phyloP scores from a whole-genome alignment of 2,113 vertebrate genomes.

The Gila orcuttii region DNA sequence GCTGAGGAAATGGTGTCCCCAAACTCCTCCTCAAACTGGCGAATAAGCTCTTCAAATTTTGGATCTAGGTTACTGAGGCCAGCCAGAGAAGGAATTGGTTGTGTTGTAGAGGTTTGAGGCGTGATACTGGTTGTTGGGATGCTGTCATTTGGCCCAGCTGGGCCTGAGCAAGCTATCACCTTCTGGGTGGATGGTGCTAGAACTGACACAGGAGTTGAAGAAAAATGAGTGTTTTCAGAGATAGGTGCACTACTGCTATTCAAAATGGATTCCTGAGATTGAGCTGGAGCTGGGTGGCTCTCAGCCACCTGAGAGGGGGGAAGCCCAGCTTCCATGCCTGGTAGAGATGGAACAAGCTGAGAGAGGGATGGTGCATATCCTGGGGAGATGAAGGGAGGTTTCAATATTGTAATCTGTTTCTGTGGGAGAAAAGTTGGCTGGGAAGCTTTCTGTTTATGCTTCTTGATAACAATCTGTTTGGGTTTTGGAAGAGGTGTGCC shows the following conservation, averaged over 20 bases:
- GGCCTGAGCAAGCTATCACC: slow-evolving; percentile 57
- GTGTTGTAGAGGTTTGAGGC: slow-evolving; percentile 66
- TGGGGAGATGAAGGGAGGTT: slow-evolving; percentile 67
- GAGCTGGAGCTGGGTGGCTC: slow-evolving; percentile 76
- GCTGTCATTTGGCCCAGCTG: slow-evolving; percentile 36
- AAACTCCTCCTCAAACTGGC: slow-evolving; percentile 95
- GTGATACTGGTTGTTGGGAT: slow-evolving; percentile 63
- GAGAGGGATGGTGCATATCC: slow-evolving; percentile 65
- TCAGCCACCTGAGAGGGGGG: slow-evolving; percentile 76
- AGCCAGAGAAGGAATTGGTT: slow-evolving; percentile 62
- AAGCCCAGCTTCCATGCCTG: slow-evolving; percentile 64
- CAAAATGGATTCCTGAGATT: slow-evolving; percentile 91
- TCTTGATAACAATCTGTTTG: slow-evolving; percentile 90
- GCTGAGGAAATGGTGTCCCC: slow-evolving; percentile 75
- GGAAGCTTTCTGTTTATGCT: slow-evolving; percentile 86
- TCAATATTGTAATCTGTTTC: slow-evolving; percentile 84
- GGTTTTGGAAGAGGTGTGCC: slow-evolving; percentile 76
- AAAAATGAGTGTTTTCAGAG: slow-evolving; percentile 62
- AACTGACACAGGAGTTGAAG: slow-evolving; percentile 48
- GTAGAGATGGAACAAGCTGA: slow-evolving; percentile 56
- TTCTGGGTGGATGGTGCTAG: slow-evolving; percentile 48
- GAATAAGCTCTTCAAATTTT: slow-evolving; percentile 93
- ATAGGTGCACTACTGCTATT: slow-evolving; percentile 66
- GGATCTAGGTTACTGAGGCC: slow-evolving; percentile 82
- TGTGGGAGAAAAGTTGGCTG: slow-evolving; percentile 87